phyloP scores from a whole-genome alignment of 2,797 vertebrate genomes.

The Crenichthys baileyi region DNA sequence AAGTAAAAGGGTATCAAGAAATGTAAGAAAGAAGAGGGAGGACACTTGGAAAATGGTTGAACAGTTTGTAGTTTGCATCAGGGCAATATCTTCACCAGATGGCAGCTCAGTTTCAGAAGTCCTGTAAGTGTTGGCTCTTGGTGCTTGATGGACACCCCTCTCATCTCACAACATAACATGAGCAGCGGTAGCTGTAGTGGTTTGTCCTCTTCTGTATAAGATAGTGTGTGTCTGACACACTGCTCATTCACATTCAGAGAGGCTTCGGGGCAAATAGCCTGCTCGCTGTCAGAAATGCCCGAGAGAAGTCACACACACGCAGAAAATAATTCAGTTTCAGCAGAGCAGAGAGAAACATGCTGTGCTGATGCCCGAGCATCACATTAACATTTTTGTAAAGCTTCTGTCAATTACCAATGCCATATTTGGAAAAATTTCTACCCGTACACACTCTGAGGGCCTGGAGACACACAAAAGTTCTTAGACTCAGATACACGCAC shows the following conservation, averaged over 20 bases:
- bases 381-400: constrained; percentile 42
- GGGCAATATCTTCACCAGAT: neutral
- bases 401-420: constrained; percentile 40
- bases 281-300: constrained; percentile 32
- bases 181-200: neutral
- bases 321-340: constrained; percentile 26
- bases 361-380: constrained; percentile 21
- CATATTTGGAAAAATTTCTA: constrained; percentile 32
- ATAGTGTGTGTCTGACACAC: neutral
- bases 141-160: constrained; percentile 3
- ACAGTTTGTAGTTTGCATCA: neutral
- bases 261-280: constrained; percentile 6
- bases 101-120: neutral
- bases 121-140: neutral
- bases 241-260: constrained; percentile 17
- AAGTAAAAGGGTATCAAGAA: neutral
- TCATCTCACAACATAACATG: constrained; percentile 7
- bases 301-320: constrained; percentile 8
- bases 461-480: neutral
- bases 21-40: neutral
- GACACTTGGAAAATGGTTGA: neutral
- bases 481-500: constrained; percentile 8
- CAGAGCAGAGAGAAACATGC: constrained; percentile 25
- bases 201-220: constrained; percentile 17
- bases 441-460: neutral